Evolutionary conservation across 1,140 invertebrate genomes (phyloP).

Genomic region (Bursaphelenchus mucronatus): DNA sequence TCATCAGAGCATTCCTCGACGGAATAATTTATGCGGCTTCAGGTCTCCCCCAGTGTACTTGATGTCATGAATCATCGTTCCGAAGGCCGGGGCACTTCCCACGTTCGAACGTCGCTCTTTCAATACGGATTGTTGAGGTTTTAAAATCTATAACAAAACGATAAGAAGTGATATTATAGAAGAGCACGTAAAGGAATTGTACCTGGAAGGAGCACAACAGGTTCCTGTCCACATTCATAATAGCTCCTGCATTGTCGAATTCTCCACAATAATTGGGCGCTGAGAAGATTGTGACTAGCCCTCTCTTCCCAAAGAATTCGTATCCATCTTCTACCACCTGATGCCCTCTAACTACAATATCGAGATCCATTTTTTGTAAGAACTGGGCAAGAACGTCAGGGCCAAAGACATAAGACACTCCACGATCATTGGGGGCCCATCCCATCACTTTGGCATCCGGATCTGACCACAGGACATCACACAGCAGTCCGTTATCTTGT

Average conservation of each 20-base stretch:
- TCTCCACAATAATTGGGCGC: constrained; percentile 65
- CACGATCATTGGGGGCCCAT: constrained; percentile 70
- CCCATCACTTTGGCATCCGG: constrained; percentile 54
- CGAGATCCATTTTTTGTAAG: constrained; percentile 57
- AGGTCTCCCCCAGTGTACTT: constrained; percentile 31
- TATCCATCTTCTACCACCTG: constrained; percentile 65
- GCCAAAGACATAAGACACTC: constrained; percentile 74
- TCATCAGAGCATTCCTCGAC: constrained; percentile 33
- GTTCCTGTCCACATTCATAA: constrained; percentile 80
- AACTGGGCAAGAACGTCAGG: constrained; percentile 54
- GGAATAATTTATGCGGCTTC: constrained; percentile 28
- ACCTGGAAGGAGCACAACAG: constrained; percentile 71
- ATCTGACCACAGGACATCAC: constrained; percentile 58
- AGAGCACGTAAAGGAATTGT: constrained; percentile 1
- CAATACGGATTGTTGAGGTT: constrained; percentile 28
- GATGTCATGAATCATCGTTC: constrained; percentile 11
- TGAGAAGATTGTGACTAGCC: constrained; percentile 57
- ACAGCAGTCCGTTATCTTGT: constrained; percentile 65
- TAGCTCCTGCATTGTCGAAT: constrained; percentile 68
- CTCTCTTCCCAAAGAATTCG: constrained; percentile 65
- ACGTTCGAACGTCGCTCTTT: constrained; percentile 30
- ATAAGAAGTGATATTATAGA: not conserved
- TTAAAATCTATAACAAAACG: constrained; percentile 33
- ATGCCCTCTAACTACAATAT: constrained; percentile 56
- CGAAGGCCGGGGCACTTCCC: not conserved